Base-by-base conservation (phyloP, 2,888 invertebrate species). In the Tenthredo notha region DNA sequence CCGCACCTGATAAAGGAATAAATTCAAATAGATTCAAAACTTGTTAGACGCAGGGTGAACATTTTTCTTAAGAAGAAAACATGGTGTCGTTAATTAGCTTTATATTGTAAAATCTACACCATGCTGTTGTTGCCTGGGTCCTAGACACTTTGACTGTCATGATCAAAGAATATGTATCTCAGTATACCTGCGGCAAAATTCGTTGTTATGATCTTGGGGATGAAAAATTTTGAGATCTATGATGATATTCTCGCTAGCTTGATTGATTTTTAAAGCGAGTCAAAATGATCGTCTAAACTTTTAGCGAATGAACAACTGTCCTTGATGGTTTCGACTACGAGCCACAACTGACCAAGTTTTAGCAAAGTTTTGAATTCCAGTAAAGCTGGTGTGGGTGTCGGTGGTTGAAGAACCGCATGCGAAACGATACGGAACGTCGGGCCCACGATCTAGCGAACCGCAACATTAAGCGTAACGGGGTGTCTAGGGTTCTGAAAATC, bases 401-500 rank as follows among this genome's bases (percentile, higher is more conserved):
- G n/a, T 7, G 21, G 61, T 7, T 2, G 18, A 37, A 12, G 21
- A 37, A 80, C 29, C 50, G 18, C 77, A 77, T 33, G 61, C 61
- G 80, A 80, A 80, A 80, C 50, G 80, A 80, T 21, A 65, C 58
- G 77, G 77, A 80, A 80, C 40, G 61, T 21, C 10, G 33, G 18
- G n/a, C n/a, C 3, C 21, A 25, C 61, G 80, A 61, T 80, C 80
- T 40, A 80, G 33, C 37, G 58, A 58, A 80, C 80, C 80, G 80
- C 80, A 67, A 67, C 61, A 40, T 80, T 80, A 80, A 25, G 15
- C 80, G 85, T 50, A 77, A 72, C 83, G 29, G 29, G 85, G 84
- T 85, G 85, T 86, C 75, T 80, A 83, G 29, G 80, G 84, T 84
- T 84, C 87, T 72, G 78, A 77, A 65, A 33, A 77, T 70, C 88